A percentile compares a stretch with the other conserved stretches of the same genome.
Evolutionary conservation across 2,888 invertebrate species (phyloP).

Genomic region (Hypselothyrea guttata): DNA sequence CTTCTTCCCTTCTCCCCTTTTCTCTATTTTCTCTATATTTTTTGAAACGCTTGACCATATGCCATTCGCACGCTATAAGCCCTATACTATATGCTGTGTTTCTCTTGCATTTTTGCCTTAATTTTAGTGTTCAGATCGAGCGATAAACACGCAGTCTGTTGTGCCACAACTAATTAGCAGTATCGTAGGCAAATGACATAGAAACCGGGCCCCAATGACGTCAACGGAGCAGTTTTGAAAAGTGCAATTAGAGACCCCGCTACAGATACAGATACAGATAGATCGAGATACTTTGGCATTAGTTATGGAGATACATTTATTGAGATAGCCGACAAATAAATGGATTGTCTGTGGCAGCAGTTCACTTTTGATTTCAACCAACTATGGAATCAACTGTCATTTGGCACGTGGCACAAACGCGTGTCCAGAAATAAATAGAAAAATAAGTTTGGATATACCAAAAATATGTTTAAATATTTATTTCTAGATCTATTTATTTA

Average conservation of each 20-base stretch:
- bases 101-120: conserved; percentile 2
- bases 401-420: conserved; percentile 13
- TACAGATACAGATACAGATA: conserved; percentile 13
- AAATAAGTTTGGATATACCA: background rate
- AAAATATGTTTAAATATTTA: too few relatives aligned
- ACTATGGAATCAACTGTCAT: background rate
- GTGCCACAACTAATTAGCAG: conserved; percentile 66
- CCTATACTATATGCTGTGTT: too few relatives aligned
- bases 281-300: background rate
- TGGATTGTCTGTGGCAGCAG: conserved; percentile 19
- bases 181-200: conserved; percentile 21
- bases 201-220: conserved; percentile 43
- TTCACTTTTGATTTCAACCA: conserved; percentile 18
- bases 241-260: conserved; percentile 55
- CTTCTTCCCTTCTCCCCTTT: too few relatives aligned
- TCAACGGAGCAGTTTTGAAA: conserved; percentile 47
- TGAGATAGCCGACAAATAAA: conserved; percentile 11
- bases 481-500: too few relatives aligned
- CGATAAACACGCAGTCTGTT: conserved; percentile 43
- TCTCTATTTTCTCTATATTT: too few relatives aligned
- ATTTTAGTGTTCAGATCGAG: conserved; percentile 24
- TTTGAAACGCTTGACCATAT: too few relatives aligned
- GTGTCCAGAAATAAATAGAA: background rate
- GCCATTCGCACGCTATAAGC: too few relatives aligned
- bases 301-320: background rate